A percentile compares a stretch with the other conserved stretches of the same genome.
These are phyloP conservation scores for Meteorus cinctellus DNA, from an alignment of 2,888 invertebrate genomes.

Conservation along the genomic window DNA sequence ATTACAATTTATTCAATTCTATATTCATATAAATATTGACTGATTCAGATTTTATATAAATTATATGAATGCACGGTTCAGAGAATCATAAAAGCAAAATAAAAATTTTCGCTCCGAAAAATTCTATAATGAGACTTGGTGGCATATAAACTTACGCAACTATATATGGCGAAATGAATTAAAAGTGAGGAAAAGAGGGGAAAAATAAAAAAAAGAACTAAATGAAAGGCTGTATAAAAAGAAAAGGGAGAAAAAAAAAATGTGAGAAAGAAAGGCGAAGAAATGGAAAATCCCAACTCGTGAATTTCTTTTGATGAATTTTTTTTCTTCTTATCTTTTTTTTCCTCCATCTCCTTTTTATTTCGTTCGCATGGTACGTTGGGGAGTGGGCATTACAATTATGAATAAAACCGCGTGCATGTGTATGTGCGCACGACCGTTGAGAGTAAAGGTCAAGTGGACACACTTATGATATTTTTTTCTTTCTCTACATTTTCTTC, in stretches of 20 bases:
- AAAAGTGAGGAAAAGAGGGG: neutral
- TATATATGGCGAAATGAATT: conserved; percentile 16
- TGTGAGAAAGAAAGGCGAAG: conserved; percentile 19
- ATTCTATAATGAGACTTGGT: conserved; percentile 30
- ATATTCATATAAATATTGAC: neutral
- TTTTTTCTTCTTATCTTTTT: conserved; percentile 17
- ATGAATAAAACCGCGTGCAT: conserved; percentile 21
- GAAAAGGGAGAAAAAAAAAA: conserved; percentile 12
- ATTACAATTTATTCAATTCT: neutral
- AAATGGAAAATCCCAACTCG: conserved; percentile 29
- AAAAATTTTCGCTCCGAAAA: conserved; percentile 32
- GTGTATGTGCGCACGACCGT: neutral
- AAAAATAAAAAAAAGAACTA: too few relatives aligned
- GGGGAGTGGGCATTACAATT: conserved; percentile 23
- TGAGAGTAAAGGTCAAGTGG: conserved; percentile 10
- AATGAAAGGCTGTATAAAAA: conserved; percentile 5
- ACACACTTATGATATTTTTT: conserved; percentile 24
- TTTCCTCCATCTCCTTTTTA: conserved; percentile 19
- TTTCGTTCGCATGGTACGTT: neutral
- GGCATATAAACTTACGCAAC: conserved; percentile 13
- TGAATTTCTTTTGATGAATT: conserved; percentile 33
- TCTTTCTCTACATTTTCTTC: conserved; percentile 29
- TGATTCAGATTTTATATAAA: neutral
- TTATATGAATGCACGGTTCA: neutral
- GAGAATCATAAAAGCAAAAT: neutral